A percentile compares a stretch with the other conserved stretches of the same genome.
Conservation (phyloP, 1,140 invertebrate genomes). For the Probaryconus sp. region DNA sequence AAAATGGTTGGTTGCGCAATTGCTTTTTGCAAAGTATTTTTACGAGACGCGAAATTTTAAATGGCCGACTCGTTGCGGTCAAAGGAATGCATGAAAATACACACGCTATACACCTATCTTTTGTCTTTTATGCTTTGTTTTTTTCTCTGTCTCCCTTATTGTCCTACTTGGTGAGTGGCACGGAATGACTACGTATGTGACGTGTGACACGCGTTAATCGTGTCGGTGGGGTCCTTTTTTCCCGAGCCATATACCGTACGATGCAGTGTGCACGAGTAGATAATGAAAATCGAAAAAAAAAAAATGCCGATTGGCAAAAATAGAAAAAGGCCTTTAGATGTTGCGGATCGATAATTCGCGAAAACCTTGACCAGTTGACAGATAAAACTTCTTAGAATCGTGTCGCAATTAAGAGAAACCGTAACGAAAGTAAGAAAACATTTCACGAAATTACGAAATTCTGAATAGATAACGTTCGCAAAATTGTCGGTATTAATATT, state of each 20-base stretch:
- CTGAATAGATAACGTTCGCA: neutral
- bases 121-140: constrained; percentile 67
- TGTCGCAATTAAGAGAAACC: constrained; percentile 51
- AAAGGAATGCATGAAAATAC: constrained; percentile 72
- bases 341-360: constrained; percentile 36
- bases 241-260: constrained; percentile 29
- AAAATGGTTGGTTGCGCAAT: constrained; percentile 14
- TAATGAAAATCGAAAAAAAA: constrained; percentile 59
- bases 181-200: constrained; percentile 67
- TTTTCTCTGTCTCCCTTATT: constrained; percentile 64
- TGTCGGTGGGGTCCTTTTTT: constrained; percentile 68
- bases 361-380: constrained; percentile 38
- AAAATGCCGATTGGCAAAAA: constrained; percentile 56
- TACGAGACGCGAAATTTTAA: constrained; percentile 72
- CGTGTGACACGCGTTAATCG: constrained; percentile 76
- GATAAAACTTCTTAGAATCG: constrained; percentile 25
- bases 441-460: constrained; percentile 8
- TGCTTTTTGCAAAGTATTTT: no score
- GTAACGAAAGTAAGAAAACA: constrained; percentile 21
- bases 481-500: no score
- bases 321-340: constrained; percentile 44
- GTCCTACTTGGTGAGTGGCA: constrained; percentile 65
- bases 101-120: constrained; percentile 60
- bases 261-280: constrained; percentile 23
- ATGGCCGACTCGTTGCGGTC: constrained; percentile 70